Percentiles rank a stretch among this genome's conserved stretches.
Conservation (phyloP, 2,888 invertebrate genomes). For the Drosophila antonietae region DNA sequence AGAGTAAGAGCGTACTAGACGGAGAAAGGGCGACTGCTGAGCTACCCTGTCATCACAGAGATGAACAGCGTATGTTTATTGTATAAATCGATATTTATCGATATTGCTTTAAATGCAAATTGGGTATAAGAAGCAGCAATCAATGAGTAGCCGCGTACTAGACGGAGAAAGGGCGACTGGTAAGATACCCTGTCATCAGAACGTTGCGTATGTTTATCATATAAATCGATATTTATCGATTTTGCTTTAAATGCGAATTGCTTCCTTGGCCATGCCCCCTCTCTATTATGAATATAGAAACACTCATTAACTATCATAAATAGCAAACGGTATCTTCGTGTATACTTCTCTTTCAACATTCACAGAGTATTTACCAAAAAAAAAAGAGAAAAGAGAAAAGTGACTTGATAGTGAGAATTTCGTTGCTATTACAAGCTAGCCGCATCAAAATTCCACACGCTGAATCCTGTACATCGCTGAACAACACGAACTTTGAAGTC, state of each 20-base stretch:
- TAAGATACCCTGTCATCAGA: too few relatives aligned
- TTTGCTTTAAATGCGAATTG: background rate
- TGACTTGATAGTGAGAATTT: constrained; percentile 15
- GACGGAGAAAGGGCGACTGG: too few relatives aligned
- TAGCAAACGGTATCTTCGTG: accelerated
- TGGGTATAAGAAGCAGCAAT: too few relatives aligned
- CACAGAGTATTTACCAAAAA: background rate
- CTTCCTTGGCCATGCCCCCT: background rate
- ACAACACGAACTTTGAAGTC: constrained; percentile 35
- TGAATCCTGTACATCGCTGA: constrained; percentile 44
- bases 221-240: background rate
- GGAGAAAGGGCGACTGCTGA: background rate
- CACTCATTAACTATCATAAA: background rate
- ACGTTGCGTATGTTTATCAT: too few relatives aligned
- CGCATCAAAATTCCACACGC: constrained; percentile 57
- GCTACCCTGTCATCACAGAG: background rate
- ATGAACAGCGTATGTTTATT: too few relatives aligned
- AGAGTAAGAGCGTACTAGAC: background rate
- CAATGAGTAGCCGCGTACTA: too few relatives aligned
- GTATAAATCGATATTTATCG: background rate
- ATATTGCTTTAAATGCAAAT: background rate
- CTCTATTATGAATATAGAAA: background rate
- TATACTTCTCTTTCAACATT: background rate
- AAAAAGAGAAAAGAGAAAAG: too few relatives aligned
- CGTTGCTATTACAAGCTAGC: background rate